These are phyloP conservation scores for Clarias pachynema DNA, from an alignment of 2,797 vertebrate genomes.

Conservation along the genomic window DNA sequence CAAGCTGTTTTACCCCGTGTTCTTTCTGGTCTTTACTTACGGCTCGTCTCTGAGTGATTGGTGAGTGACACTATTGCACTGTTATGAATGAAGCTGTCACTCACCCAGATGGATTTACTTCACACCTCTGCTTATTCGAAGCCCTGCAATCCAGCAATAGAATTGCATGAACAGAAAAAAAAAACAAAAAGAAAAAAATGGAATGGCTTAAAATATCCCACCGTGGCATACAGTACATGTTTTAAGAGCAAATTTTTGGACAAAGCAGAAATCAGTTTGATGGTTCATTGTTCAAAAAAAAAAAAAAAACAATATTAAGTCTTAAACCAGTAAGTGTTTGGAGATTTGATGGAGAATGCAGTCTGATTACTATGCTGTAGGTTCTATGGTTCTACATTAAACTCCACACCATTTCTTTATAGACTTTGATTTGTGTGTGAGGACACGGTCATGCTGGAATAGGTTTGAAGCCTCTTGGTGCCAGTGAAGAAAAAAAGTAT, in stretches of 20 bases:
- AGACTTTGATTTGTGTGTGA: too few relatives aligned
- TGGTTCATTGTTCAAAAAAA: background rate
- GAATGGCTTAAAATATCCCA: slow-evolving; percentile 26
- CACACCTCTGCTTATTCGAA: background rate
- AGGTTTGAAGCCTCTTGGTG: background rate
- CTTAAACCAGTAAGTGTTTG: background rate
- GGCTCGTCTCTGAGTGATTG: slow-evolving; percentile 35
- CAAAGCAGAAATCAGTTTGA: background rate
- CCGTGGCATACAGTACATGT: background rate
- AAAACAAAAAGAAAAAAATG: background rate
- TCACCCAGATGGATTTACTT: slow-evolving; percentile 39
- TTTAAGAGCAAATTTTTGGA: background rate
- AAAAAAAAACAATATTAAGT: background rate
- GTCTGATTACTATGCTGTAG: background rate
- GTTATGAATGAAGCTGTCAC: slow-evolving; percentile 55
- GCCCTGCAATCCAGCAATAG: slow-evolving; percentile 18
- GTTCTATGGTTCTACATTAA: background rate
- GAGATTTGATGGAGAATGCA: background rate
- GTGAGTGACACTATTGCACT: slow-evolving; percentile 44
- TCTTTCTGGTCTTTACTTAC: slow-evolving; percentile 44
- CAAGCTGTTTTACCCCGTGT: slow-evolving; percentile 21
- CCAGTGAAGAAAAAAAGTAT: background rate
- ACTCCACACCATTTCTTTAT: background rate
- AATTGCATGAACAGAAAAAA: slow-evolving; percentile 19
- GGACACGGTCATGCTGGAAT: too few relatives aligned